Percentiles rank a stretch among this genome's conserved stretches.
Evolutionary conservation across 2,888 invertebrate species (phyloP).

Genomic region (Polyploca ridens): DNA sequence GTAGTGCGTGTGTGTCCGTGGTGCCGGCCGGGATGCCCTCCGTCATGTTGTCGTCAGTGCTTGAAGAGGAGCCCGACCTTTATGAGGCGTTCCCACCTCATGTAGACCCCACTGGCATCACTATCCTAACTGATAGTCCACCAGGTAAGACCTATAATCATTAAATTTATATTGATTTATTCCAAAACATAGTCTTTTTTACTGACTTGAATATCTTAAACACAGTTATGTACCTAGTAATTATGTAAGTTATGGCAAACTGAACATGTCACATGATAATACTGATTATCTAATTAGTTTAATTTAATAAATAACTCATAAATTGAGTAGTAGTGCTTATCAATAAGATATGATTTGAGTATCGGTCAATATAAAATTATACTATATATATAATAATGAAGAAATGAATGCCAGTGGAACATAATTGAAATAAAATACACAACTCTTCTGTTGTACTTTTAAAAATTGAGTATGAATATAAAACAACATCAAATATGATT

Average conservation of each 20-base stretch:
- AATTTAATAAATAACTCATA: background rate
- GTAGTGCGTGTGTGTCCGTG: constrained; percentile 60
- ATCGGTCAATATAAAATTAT: background rate
- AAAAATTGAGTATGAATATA: too few species aligned
- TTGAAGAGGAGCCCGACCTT: constrained; percentile 90
- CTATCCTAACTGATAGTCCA: constrained; percentile 87
- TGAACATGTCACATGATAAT: background rate
- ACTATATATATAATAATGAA: background rate
- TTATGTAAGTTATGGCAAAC: background rate
- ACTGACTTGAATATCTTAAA: too few species aligned
- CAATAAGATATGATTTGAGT: background rate
- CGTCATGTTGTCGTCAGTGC: constrained; percentile 89
- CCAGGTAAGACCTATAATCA: constrained; percentile 63
- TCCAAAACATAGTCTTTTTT: background rate
- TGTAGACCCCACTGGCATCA: constrained; percentile 92
- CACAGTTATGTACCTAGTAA: background rate
- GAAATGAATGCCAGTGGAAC: background rate
- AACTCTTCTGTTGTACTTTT: background rate
- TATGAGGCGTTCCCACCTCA: constrained; percentile 92
- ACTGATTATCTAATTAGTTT: background rate
- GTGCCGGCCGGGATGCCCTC: constrained; percentile 79
- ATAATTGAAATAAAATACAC: background rate
- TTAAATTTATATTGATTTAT: background rate
- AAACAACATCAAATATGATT: too few species aligned
- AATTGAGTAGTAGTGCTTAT: background rate